phyloP scores from a whole-genome alignment of 2,888 invertebrate genomes.

The Lobophora halterata region DNA sequence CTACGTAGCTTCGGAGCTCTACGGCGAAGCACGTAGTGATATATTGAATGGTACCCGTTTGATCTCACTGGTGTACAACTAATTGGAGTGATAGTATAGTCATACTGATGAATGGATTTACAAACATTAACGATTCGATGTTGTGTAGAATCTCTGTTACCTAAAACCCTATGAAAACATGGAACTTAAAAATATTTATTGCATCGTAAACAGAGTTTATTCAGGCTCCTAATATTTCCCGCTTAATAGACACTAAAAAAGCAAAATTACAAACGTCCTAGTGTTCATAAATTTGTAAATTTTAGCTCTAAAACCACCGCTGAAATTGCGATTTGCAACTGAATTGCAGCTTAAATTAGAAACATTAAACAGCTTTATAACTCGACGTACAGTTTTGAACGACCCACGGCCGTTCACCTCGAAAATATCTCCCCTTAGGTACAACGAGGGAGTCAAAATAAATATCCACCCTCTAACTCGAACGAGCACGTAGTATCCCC shows the following conservation, averaged over 20 bases:
- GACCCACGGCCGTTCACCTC: conserved; percentile 71
- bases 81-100: conserved; percentile 10
- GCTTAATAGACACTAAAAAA: conserved; percentile 20
- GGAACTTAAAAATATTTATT: too few species aligned
- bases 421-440: conserved; percentile 70
- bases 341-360: conserved; percentile 45
- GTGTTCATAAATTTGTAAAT: conserved; percentile 35
- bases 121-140: too few species aligned
- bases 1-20: conserved; percentile 17
- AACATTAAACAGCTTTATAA: conserved; percentile 39
- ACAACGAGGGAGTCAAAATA: conserved; percentile 69
- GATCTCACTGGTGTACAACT: conserved; percentile 16
- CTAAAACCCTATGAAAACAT: too few species aligned
- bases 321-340: conserved; percentile 38
- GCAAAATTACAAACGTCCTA: conserved; percentile 26
- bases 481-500: conserved; percentile 58
- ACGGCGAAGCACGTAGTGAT: conserved; percentile 30
- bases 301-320: conserved; percentile 30
- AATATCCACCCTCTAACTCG: conserved; percentile 69
- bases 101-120: not conserved
- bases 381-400: conserved; percentile 32
- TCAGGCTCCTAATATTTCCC: conserved; percentile 11
- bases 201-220: conserved; percentile 20
- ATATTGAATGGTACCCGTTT: conserved; percentile 28
- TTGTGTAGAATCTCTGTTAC: too few species aligned